Base-by-base conservation (phyloP, 2,113 vertebrate genomes). In the Cebidichthys violaceus region DNA sequence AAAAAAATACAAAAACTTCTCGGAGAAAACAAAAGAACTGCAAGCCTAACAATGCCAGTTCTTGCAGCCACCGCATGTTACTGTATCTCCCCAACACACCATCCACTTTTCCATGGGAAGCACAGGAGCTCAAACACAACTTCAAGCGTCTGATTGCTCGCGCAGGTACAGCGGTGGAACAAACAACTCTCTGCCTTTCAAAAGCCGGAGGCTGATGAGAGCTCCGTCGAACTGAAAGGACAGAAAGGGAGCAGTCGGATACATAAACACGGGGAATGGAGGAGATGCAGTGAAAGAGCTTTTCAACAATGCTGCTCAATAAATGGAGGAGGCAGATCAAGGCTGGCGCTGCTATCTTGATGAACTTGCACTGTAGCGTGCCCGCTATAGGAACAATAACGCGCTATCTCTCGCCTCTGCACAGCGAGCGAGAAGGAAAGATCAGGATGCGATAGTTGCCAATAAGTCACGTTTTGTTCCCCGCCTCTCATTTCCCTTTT, bases 171-270 rank as follows among this genome's bases (percentile, higher is more conserved):
- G 59, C 3, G n/a, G 15, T 9, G 22, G n/a, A 75, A 75, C 55
- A 66, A 67, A 70, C 13, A 9, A 62, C 31, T 47, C 31, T 17
- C 54, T 39, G 72, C 31, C 43, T 77, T 37, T 67, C n/a, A 67
- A 45, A 81, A 72, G 72, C 69, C 61, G 6, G 41, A 70, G 73
- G 55, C 70, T 81, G 87, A 86, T 22, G 78, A 33, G 78, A 54
- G 74, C 78, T 57, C 29, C 0, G 4, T 13, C 1, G 4, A 83
- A 31, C 60, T 75, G 62, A 83, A 68, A 73, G 52, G 82, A 69
- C 78, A 86, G 67, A 82, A 86, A 67, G 59, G 41, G 79, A 83
- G 69, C 77, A 86, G 54, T 66, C 62, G 18, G 66, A 86, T 41
- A 35, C 70, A 62, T 27, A 72, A 75, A 35, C 57, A 77, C n/a